Evolutionary conservation across 2,113 vertebrate genomes (phyloP), one percentile per base, ranked within the genome.

Genomic region (Micromys minutus): DNA sequence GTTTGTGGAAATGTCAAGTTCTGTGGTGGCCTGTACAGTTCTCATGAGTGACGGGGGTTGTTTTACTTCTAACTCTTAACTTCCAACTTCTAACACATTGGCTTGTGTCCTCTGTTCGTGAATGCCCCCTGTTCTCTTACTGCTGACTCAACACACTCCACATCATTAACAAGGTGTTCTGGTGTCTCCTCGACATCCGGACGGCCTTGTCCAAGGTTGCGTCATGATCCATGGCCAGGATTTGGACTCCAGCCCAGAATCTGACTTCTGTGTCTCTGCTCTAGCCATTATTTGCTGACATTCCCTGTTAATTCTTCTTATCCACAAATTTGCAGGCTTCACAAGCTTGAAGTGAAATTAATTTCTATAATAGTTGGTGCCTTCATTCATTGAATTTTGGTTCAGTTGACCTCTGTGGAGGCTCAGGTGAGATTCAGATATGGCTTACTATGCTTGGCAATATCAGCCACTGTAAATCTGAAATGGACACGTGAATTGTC

Each of bases 171-270:
- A 16, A 0, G 4, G 65, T 3, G 8, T 77, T 80, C 55, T 31
- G n/a, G 69, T 12, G 26, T 75, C 71, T 69, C 31, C 17, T 16
- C 2, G 0, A 59, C 47, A 26, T 55, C 87, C 1, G 0, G 61
- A 91, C 86, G 22, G 87, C 77, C 83, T 67, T 74, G 89, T 80
- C 59, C 67, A 84, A 95, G 95, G 85, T 75, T 36, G 7, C 3
- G 29, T 50, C 19, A 10, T 75, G 84, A 93, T 72, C 63, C 67
- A 65, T 12, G 1, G 85, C 59, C 76, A 34, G n/a, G 15, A 45
- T 65, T 90, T 93, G 96, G 96, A 89, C 59, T 84, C 34, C 16
- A 81, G 92, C 96, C 95, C 90, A 75, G 88, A 94, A 80, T 94
- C 81, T 81, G 90, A 93, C 90, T 36, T 67, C 69, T 24, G 31